Evolutionary conservation across 2,113 vertebrate species (phyloP).

Genomic region (Camelus bactrianus): DNA sequence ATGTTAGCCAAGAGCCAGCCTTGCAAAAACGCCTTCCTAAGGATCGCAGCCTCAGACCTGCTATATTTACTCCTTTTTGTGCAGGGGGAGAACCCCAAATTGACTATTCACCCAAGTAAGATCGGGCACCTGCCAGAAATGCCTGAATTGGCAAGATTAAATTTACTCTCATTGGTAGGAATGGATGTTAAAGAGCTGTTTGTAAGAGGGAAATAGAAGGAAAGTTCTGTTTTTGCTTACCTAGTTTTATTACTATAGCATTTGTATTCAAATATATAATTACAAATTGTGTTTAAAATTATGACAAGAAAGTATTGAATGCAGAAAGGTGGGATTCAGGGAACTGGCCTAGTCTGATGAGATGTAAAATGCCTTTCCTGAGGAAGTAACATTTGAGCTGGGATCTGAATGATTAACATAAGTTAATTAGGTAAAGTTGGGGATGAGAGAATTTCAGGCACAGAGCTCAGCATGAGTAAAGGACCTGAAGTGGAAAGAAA

Average conservation of each 20-base stretch:
- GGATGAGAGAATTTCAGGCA: background rate
- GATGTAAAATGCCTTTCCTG: background rate
- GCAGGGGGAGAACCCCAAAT: background rate
- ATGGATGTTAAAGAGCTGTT: background rate
- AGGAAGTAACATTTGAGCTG: background rate
- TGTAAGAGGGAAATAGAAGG: background rate
- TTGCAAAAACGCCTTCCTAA: background rate
- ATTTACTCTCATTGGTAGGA: background rate
- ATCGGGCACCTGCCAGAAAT: background rate
- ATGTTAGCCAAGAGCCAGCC: background rate
- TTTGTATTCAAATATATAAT: background rate
- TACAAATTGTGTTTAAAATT: background rate
- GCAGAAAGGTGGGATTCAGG: background rate
- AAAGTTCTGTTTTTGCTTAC: background rate
- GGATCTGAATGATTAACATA: background rate
- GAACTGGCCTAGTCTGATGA: background rate
- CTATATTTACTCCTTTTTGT: background rate
- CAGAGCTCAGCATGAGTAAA: background rate
- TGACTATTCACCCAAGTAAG: background rate
- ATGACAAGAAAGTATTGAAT: background rate
- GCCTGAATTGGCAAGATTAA: background rate
- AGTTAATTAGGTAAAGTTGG: background rate
- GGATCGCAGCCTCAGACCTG: too few relatives aligned
- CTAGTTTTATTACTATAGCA: background rate
- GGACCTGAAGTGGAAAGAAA: background rate